Evolutionary conservation across 1,140 invertebrate genomes (phyloP), one percentile per base, ranked within the genome.

Genomic region (Drosophila nebulosa): DNA sequence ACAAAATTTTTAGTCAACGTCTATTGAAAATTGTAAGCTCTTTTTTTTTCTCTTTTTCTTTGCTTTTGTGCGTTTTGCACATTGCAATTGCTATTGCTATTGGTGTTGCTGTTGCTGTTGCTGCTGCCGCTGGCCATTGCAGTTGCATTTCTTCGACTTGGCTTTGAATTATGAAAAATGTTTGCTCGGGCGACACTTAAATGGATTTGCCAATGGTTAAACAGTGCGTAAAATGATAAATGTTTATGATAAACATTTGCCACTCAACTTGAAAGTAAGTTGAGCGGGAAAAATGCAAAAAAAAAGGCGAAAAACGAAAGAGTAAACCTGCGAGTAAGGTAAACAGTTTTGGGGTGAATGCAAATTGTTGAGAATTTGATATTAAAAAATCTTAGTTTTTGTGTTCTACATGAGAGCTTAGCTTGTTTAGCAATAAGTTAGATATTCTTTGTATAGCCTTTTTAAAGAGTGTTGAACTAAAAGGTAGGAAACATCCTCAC

Each of bases 261-360:
- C 80, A 86, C 80, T 84, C 81, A 86, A 79, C 84, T 86, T 85
- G 80, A 85, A 77, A 77, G 62, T 55, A 36, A 46, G 56, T 58
- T 74, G 58, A 27, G 64, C 61, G 75, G 32, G 52, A 42, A 30
- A 16, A 27, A 35, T 52, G 30, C 27, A 21, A 39, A 42, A 59
- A 62, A 58, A 27, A 10, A 52, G 12, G 21, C 2, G 12, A n/a
- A 35, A 16, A 16, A 56, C 10, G 9, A 12, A 12, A 4, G 16
- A 57, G 6, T 9, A 10, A 6, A 52, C 63, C 36, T 16, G 18
- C 3, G 12, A 50, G 18, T 21, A 50, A 9, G 42, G 18, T 22
- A 10, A 50, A 50, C 16, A 50, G 7, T 18, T 50, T 2, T 22
- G 4, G 21, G 21, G 12, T 2, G 1, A 22, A 50, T 22, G 12